These are phyloP conservation scores for Eidolon helvum DNA, from an alignment of 2,113 vertebrate genomes.

Conservation along the genomic window DNA sequence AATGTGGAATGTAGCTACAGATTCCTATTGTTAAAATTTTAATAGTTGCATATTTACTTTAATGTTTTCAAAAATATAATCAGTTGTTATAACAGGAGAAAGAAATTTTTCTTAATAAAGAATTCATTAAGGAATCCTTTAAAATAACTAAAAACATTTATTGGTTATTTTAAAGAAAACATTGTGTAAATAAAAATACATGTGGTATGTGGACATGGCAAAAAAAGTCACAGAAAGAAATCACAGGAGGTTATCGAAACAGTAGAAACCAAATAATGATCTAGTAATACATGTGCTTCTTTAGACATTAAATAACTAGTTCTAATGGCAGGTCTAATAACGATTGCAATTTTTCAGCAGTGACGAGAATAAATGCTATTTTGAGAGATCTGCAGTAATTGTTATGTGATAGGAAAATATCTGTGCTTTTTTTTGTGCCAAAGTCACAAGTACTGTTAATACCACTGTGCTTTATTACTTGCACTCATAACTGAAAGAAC, in stretches of 20 bases:
- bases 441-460: not conserved
- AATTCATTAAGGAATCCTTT: not conserved
- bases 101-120: not conserved
- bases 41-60: slow-evolving; percentile 1
- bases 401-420: not conserved
- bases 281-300: not conserved
- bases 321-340: not conserved
- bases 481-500: not conserved
- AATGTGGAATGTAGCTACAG: not conserved
- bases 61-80: not conserved
- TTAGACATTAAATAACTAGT: not conserved
- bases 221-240: not conserved
- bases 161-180: not conserved
- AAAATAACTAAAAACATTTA: not conserved
- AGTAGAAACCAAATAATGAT: not conserved
- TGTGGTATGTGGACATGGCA: not conserved
- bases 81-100: not conserved
- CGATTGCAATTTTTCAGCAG: not conserved
- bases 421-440: not conserved
- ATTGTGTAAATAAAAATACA: slow-evolving; percentile 17
- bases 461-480: not conserved
- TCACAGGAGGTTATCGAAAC: not conserved
- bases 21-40: not conserved
- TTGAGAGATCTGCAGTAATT: not conserved
- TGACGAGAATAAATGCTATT: not conserved